Conservation (phyloP, 1,140 invertebrate genomes). For the Magallana angulata region DNA sequence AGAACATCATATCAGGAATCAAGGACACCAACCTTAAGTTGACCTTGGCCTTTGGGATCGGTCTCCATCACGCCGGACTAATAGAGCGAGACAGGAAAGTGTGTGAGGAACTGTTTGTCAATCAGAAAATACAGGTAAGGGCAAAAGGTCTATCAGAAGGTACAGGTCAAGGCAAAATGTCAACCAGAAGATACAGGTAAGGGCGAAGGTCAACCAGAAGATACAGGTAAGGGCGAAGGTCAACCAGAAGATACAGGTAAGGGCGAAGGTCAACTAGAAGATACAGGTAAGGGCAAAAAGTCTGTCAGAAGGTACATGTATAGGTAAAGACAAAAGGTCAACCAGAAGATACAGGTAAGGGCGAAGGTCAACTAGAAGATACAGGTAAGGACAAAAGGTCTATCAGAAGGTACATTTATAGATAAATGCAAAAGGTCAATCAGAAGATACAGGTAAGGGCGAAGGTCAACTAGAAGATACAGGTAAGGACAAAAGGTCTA, state of each 20-base stretch:
- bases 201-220: constrained; percentile 88
- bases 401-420: constrained; percentile 83
- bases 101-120: constrained; percentile 97
- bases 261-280: too few species aligned
- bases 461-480: background rate
- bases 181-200: too few species aligned
- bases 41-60: constrained; percentile 97
- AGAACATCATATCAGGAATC: constrained; percentile 82
- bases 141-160: background rate
- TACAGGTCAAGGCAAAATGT: too few species aligned
- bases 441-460: constrained; percentile 94
- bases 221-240: constrained; percentile 87
- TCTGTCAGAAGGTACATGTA: constrained; percentile 97
- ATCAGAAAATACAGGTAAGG: constrained; percentile 95
- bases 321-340: too few species aligned
- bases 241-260: too few species aligned
- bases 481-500: constrained; percentile 82
- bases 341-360: too few species aligned
- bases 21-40: constrained; percentile 95
- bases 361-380: constrained; percentile 93
- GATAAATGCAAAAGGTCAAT: constrained; percentile 83
- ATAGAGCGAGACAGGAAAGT: constrained; percentile 93
- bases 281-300: constrained; percentile 61
- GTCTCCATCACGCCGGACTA: constrained; percentile 97
- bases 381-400: constrained; percentile 86